Conservation (phyloP, 2,797 vertebrate genomes). For the Acanthis flammea region DNA sequence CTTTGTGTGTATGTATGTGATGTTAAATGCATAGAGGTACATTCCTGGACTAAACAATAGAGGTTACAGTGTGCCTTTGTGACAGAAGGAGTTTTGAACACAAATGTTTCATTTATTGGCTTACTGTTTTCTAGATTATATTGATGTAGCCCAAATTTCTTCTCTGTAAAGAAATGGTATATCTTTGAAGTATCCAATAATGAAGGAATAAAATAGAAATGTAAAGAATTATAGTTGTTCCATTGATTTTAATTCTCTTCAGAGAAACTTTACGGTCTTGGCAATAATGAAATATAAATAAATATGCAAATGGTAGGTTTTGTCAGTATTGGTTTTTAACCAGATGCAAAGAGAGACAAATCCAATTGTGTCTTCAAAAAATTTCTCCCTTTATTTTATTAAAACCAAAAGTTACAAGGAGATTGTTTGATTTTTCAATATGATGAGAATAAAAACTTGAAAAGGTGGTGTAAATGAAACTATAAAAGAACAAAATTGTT, state of each 20-base stretch:
- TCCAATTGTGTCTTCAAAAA: constrained; percentile 26
- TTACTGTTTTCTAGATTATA: not conserved
- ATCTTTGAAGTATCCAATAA: not conserved
- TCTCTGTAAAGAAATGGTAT: not conserved
- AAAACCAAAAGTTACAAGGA: constrained; percentile 19
- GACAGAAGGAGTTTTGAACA: not conserved
- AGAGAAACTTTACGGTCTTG: not conserved
- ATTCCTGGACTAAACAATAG: not conserved
- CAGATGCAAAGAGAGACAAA: constrained; percentile 6
- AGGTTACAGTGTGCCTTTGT: not conserved
- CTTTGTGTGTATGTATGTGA: not conserved
- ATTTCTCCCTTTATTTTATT: constrained; percentile 13
- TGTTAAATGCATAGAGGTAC: not conserved
- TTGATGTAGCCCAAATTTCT: not conserved
- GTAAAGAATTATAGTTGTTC: not conserved
- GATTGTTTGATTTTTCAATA: constrained; percentile 1
- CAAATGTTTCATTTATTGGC: not conserved
- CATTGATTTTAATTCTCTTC: not conserved
- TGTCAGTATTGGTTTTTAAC: constrained; percentile 19
- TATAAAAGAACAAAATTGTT: not conserved
- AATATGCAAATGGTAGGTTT: constrained; percentile 15
- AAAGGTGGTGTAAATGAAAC: constrained; percentile 11
- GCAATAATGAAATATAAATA: constrained; percentile 30
- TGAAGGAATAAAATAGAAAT: not conserved
- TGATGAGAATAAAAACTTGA: not conserved